Conservation (phyloP, 1,140 invertebrate species). For the Oncopodura yosiiana region DNA sequence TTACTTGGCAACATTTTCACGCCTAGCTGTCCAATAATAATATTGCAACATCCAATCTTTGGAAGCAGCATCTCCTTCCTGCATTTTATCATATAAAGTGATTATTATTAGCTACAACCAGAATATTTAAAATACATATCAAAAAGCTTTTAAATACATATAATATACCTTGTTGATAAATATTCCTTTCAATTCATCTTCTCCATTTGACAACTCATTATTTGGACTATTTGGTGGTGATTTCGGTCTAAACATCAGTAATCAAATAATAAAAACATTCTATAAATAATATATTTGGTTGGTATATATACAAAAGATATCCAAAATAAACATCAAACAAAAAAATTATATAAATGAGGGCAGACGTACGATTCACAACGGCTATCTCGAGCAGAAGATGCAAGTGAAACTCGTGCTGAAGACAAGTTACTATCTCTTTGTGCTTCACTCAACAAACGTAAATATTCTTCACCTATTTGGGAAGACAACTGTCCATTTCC, state of each 20-base stretch:
- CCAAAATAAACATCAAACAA: no score
- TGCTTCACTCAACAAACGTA: conserved; percentile 69
- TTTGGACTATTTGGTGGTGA: conserved; percentile 82
- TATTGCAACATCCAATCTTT: background rate
- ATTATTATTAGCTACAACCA: background rate
- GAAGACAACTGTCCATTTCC: conserved; percentile 36
- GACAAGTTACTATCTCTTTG: conserved; percentile 77
- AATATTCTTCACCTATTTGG: conserved; percentile 58
- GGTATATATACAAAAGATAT: no score
- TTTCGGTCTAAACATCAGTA: conserved; percentile 60
- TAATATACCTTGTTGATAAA: conserved; percentile 65
- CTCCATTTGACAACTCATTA: conserved; percentile 57
- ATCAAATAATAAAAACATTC: conserved; percentile 17
- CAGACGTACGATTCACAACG: conserved; percentile 35
- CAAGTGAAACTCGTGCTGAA: conserved; percentile 66
- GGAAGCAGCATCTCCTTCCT: background rate
- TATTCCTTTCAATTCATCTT: conserved; percentile 65
- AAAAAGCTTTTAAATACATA: background rate
- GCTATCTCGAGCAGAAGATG: conserved; percentile 60
- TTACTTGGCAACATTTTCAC: conserved; percentile 15
- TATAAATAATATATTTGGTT: no score
- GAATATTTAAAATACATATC: background rate
- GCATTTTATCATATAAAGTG: background rate
- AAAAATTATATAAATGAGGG: no score
- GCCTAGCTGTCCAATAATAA: conserved; percentile 7